Conservation (phyloP, 2,113 vertebrate genomes). For the Tauraco erythrolophus region DNA sequence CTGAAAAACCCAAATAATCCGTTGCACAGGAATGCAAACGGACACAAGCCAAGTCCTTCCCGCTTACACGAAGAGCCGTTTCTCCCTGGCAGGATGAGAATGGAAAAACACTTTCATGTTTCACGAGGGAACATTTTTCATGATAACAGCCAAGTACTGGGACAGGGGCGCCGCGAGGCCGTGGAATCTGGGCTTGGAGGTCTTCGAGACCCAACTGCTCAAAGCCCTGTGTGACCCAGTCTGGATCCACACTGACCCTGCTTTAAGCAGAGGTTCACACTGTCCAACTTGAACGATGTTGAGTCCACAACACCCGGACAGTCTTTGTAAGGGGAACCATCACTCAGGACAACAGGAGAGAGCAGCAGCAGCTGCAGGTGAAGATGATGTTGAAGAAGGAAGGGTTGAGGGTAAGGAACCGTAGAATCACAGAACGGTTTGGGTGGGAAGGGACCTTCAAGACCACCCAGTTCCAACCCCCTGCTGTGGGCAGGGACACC, state of each 20-base stretch:
- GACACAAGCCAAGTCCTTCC: background rate
- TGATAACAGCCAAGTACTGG: too few relatives aligned
- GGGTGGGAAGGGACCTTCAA: too few relatives aligned
- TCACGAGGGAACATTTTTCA: background rate
- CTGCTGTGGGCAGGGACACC: too few relatives aligned
- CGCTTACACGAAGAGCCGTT: background rate
- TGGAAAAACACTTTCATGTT: background rate
- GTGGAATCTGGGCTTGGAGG: background rate
- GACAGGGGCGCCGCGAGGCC: background rate
- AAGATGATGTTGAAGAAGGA: background rate
- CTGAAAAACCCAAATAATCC: background rate
- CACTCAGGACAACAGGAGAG: background rate
- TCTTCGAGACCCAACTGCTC: background rate
- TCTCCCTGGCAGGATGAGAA: background rate
- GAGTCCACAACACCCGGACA: background rate
- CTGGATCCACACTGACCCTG: background rate
- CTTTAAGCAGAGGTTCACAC: background rate
- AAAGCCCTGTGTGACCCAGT: background rate
- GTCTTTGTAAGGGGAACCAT: background rate
- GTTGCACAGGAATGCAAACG: background rate
- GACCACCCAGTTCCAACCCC: too few relatives aligned
- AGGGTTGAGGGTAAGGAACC: background rate
- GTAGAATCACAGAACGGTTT: background rate
- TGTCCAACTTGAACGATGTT: background rate
- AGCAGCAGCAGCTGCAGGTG: background rate